Evolutionary conservation across 2,888 invertebrate genomes (phyloP).

Genomic region (Desoria tigrina): DNA sequence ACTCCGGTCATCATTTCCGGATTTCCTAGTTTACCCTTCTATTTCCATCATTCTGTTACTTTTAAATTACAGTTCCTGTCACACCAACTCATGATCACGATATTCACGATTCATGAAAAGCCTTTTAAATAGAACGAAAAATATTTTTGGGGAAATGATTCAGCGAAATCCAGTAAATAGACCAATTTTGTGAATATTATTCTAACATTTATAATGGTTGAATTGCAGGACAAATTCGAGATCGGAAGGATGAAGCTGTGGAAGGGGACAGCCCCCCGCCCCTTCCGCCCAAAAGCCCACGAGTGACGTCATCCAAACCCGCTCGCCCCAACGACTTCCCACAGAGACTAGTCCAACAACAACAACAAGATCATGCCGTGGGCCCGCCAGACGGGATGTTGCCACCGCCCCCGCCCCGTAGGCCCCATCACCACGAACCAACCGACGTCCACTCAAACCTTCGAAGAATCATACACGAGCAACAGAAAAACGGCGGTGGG

Average conservation of each 20-base stretch:
- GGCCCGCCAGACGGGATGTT: constrained; percentile 19
- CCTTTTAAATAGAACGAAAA: too few relatives aligned
- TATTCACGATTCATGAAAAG: too few relatives aligned
- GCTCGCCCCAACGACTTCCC: constrained; percentile 50
- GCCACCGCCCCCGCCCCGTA: constrained; percentile 61
- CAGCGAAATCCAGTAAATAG: not conserved
- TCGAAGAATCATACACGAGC: constrained; percentile 72
- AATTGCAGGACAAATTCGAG: not conserved
- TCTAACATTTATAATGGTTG: not conserved
- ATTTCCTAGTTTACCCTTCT: too few relatives aligned
- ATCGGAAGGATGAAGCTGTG: not conserved
- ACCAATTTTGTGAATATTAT: not conserved
- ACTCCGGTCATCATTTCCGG: too few relatives aligned
- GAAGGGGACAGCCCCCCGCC: constrained; percentile 49
- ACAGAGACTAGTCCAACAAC: constrained; percentile 39
- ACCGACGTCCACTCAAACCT: constrained; percentile 69
- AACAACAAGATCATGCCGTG: too few relatives aligned
- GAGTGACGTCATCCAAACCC: constrained; percentile 48
- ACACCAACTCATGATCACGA: too few relatives aligned
- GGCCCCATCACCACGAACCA: constrained; percentile 32
- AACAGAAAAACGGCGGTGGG: constrained; percentile 62
- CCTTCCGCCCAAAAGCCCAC: constrained; percentile 54
- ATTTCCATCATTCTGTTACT: too few relatives aligned
- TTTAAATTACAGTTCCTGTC: too few relatives aligned
- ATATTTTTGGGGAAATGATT: too few relatives aligned